These are phyloP conservation scores for Rotaria sp. DNA, from an alignment of 2,888 invertebrate species.

Conservation along the genomic window DNA sequence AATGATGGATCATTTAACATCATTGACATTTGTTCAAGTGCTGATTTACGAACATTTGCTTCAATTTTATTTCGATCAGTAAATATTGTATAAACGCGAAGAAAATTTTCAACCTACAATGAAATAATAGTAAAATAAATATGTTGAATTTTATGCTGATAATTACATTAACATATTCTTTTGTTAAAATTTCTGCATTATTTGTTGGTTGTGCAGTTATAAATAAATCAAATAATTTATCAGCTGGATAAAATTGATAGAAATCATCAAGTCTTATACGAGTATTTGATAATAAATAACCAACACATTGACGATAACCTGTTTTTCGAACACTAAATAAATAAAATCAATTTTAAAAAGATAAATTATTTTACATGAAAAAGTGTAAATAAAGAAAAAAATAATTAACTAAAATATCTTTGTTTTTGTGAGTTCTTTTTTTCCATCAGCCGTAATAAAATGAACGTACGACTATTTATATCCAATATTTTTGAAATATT, in stretches of 20 bases:
- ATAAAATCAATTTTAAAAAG: neutral
- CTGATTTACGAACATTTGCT: slow-evolving; percentile 49
- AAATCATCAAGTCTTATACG: neutral
- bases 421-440: too few species aligned
- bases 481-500: too few species aligned
- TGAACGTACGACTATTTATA: too few species aligned
- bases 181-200: neutral
- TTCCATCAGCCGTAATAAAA: too few species aligned
- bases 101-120: slow-evolving; percentile 17
- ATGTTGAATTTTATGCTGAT: neutral
- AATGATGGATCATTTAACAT: slow-evolving; percentile 50
- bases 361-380: too few species aligned
- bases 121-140: neutral
- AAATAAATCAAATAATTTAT: slow-evolving; percentile 16
- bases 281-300: slow-evolving; percentile 1
- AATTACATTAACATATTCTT: slow-evolving; percentile 15
- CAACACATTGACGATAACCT: slow-evolving; percentile 27
- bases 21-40: slow-evolving; percentile 50
- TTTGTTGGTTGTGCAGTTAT: neutral
- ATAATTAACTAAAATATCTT: neutral
- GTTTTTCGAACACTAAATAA: slow-evolving; percentile 19
- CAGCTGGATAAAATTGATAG: slow-evolving; percentile 24
- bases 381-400: too few species aligned
- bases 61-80: slow-evolving; percentile 45
- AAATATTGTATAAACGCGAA: slow-evolving; percentile 24